A percentile compares a stretch with the other conserved stretches of the same genome.
phyloP scores from a whole-genome alignment of 2,888 invertebrate species.

The Perizoma affinitatum region DNA sequence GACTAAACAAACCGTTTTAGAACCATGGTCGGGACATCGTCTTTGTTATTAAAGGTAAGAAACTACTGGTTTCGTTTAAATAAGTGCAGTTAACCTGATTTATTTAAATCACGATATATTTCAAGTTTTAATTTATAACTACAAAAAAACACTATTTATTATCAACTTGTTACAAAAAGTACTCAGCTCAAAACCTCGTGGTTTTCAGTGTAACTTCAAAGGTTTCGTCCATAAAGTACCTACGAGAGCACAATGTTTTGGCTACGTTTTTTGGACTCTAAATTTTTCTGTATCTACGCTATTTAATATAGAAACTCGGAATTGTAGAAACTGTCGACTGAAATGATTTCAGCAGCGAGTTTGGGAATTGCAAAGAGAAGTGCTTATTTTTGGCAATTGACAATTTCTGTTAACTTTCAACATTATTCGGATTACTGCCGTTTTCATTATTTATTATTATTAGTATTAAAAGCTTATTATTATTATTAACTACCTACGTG shows the following conservation, averaged over 20 bases:
- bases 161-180: neutral
- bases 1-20: slow-evolving; percentile 15
- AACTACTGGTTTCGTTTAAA: neutral
- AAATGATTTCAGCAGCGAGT: no score
- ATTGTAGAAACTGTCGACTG: no score
- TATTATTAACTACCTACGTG: no score
- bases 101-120: neutral
- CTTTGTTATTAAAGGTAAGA: slow-evolving; percentile 36
- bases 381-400: no score
- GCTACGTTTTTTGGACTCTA: neutral
- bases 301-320: no score
- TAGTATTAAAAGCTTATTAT: no score
- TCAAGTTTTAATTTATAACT: neutral
- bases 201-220: neutral
- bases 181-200: neutral
- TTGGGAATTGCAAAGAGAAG: no score
- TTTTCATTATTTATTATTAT: no score
- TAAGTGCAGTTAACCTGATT: neutral
- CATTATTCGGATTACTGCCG: no score
- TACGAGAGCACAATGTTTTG: no score
- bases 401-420: no score
- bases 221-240: neutral
- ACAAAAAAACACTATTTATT: neutral
- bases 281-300: neutral
- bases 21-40: slow-evolving; percentile 30